Base-by-base conservation (phyloP, 2,888 invertebrate genomes). In the Atherix ibis region DNA sequence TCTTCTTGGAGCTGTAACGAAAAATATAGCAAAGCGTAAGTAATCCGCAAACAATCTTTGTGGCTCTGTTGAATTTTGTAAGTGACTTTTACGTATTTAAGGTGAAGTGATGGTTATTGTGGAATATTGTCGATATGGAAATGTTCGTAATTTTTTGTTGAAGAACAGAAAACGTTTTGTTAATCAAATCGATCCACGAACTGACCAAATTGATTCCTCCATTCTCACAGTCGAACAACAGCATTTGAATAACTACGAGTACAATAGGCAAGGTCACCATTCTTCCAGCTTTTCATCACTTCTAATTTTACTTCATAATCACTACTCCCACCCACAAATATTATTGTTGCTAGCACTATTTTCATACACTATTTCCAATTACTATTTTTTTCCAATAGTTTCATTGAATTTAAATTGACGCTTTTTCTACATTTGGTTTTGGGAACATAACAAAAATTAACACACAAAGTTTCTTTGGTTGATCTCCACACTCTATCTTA, bases 91-190 rank as follows among this genome's bases (percentile, higher is more conserved):
- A 12, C 12, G 6, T 22, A 40, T 66, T 64, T 31, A 48, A 82
- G 82, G 85, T 32, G 91, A 94, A 62, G 62, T 95, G 14, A 68
- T 82, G 50, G 89, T 95, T 1, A 87, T 95, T 44, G 91, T 95
- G 1, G 95, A 95, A 57, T 94, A 82, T 54, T 95, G 95, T 54
- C 76, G 78, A 41, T 91, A 76, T 58, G 95, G 95, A 15, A 92
- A 89, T 57, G 66, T 95, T 6, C 83, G 91, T 48, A 80, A 85
- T 54, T 94, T 87, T 54, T 63, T 95, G 43, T 66, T 83, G 35
- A 71, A 79, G 18, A 83, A 92, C 52, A 71, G 89, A 15, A 72
- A 75, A 19, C 71, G 74, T 40, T 94, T 87, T 52, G 74, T 89
- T 15, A 77, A 89, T 57, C 88, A 89, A 63, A 71, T 88, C 4